phyloP scores from a whole-genome alignment of 2,888 invertebrate species.

The Tipula lateralis region DNA sequence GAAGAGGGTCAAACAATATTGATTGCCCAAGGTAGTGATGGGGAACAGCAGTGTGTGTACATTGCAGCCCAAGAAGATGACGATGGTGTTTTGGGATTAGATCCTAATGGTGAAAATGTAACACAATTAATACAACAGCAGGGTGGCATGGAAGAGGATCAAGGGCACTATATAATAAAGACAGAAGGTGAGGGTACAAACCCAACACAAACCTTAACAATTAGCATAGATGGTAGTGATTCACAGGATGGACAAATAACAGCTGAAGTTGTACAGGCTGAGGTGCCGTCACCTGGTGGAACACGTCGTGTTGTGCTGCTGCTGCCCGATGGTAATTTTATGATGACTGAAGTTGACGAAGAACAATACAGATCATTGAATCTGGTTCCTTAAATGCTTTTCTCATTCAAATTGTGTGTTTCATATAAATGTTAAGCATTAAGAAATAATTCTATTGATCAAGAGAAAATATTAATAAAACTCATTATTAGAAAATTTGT shows the following conservation, averaged over 20 bases:
- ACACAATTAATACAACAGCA: conserved; percentile 43
- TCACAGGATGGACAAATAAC: conserved; percentile 71
- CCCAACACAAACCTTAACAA: conserved; percentile 34
- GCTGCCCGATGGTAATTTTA: conserved; percentile 77
- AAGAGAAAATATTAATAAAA: background rate
- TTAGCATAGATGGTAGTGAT: conserved; percentile 38
- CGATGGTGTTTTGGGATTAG: conserved; percentile 50
- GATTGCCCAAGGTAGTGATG: conserved; percentile 68
- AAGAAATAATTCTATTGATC: background rate
- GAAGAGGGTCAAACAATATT: conserved; percentile 71
- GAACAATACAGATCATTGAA: conserved; percentile 62
- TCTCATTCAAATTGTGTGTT: background rate
- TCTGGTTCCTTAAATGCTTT: conserved; percentile 31
- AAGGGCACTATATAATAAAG: conserved; percentile 44
- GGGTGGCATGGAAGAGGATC: background rate
- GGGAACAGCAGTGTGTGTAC: conserved; percentile 66
- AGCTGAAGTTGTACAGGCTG: conserved; percentile 79
- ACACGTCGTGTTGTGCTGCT: conserved; percentile 78
- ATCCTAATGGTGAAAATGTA: conserved; percentile 48
- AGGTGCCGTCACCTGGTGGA: conserved; percentile 78
- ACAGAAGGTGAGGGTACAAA: conserved; percentile 43
- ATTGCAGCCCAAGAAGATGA: conserved; percentile 60
- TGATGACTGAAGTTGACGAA: conserved; percentile 82
- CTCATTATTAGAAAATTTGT: background rate
- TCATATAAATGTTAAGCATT: background rate